A percentile compares a stretch with the other conserved stretches of the same genome.
Evolutionary conservation across 2,797 vertebrate species (phyloP).

Genomic region (Rhabdomys pumilio): DNA sequence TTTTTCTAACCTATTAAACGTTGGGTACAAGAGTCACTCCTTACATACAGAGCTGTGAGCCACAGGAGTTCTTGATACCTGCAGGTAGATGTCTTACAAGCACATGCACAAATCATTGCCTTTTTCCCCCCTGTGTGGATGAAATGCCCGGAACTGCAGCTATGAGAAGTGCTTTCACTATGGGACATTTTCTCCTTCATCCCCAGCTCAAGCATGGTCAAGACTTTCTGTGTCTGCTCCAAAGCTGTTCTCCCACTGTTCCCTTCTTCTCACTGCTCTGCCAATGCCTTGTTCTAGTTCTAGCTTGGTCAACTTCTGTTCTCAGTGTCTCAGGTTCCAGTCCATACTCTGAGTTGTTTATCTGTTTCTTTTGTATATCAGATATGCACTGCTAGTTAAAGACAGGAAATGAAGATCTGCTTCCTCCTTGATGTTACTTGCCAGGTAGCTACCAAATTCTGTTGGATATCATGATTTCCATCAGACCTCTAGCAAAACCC

Average conservation of each 20-base stretch:
- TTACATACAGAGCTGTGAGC: constrained; percentile 14
- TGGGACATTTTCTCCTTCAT: neutral
- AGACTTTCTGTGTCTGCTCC: neutral
- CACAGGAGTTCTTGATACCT: neutral
- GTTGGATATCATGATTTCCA: no score
- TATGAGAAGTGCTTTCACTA: neutral
- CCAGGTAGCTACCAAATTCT: neutral
- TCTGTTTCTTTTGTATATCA: constrained; percentile 47
- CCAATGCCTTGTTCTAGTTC: neutral
- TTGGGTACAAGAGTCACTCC: neutral
- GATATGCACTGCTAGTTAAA: constrained; percentile 37
- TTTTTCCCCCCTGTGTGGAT: neutral
- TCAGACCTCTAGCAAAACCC: neutral
- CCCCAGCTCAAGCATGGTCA: neutral
- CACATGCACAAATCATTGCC: neutral
- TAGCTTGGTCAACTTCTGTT: neutral
- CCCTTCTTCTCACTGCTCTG: neutral
- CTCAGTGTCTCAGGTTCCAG: neutral
- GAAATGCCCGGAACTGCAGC: neutral
- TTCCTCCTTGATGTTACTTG: neutral
- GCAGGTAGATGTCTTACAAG: neutral
- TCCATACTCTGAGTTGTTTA: neutral
- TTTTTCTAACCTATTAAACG: constrained; percentile 36
- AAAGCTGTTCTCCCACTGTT: no score
- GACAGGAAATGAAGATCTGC: constrained; percentile 16